Conservation (phyloP, 2,113 vertebrate genomes). For the Paraplagusia blochii region DNA sequence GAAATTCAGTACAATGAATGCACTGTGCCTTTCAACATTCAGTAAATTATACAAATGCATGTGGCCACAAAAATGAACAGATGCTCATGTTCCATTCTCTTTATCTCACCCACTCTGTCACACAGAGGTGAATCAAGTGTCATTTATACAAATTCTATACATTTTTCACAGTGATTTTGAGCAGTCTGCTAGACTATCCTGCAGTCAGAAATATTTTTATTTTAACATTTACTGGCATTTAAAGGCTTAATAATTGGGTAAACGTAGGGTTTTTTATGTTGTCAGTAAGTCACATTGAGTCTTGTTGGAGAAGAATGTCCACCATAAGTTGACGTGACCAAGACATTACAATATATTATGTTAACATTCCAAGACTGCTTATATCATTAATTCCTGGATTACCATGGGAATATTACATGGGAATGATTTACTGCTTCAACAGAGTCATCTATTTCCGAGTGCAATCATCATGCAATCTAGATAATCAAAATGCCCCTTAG, state of each 20-base stretch:
- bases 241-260: no score
- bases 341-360: slow-evolving; percentile 12
- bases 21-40: slow-evolving; percentile 21
- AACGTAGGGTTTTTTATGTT: neutral
- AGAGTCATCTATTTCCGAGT: slow-evolving; percentile 55
- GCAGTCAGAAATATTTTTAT: neutral
- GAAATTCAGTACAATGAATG: neutral
- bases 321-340: neutral
- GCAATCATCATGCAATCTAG: slow-evolving; percentile 61
- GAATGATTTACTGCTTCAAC: slow-evolving; percentile 58
- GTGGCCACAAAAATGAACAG: slow-evolving; percentile 1
- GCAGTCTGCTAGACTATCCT: no score
- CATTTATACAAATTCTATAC: neutral
- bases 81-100: neutral
- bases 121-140: neutral
- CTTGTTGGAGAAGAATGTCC: neutral
- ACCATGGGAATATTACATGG: slow-evolving; percentile 43
- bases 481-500: slow-evolving; percentile 58
- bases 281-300: neutral
- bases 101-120: neutral
- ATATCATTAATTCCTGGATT: slow-evolving; percentile 38
- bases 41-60: slow-evolving; percentile 19
- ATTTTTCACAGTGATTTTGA: neutral
- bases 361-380: slow-evolving; percentile 27
- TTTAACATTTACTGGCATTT: no score